Conservation (phyloP, 2,113 vertebrate genomes). For the Spea multiplicata region DNA sequence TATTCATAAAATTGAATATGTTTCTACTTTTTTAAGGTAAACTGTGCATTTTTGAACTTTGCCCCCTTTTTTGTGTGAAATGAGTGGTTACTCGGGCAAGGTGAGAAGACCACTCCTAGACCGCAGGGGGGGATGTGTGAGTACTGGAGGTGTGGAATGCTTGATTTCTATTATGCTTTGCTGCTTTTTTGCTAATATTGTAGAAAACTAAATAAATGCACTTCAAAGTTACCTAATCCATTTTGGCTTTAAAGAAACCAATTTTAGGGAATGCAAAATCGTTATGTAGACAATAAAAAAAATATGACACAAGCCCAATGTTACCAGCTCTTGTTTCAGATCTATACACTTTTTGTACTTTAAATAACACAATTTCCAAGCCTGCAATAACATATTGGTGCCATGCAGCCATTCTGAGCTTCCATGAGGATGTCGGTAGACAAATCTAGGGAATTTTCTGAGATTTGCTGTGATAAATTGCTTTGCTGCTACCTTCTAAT, state of each 20-base stretch:
- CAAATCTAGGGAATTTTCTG: no score
- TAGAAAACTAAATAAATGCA: slow-evolving; percentile 45
- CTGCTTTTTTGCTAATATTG: slow-evolving; percentile 42
- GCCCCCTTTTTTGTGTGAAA: slow-evolving; percentile 62
- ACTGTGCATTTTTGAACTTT: slow-evolving; percentile 76
- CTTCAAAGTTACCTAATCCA: slow-evolving; percentile 17
- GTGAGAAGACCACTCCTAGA: not conserved
- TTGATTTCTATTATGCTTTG: slow-evolving; percentile 46
- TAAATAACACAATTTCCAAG: no score
- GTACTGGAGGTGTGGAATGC: slow-evolving; percentile 13
- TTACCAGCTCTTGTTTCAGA: no score
- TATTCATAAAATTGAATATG: slow-evolving; percentile 83
- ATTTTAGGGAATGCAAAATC: not conserved
- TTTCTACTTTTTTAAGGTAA: slow-evolving; percentile 88
- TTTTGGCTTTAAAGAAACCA: slow-evolving; percentile 5
- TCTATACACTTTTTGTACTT: no score
- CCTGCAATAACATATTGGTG: no score
- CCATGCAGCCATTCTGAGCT: no score
- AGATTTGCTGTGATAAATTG: no score
- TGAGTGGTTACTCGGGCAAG: slow-evolving; percentile 49
- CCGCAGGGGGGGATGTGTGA: not conserved
- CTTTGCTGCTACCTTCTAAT: no score
- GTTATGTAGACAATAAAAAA: no score
- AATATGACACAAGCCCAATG: no score
- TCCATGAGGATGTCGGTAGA: no score